These are phyloP conservation scores for Stigmatopora argus DNA, from an alignment of 2,113 vertebrate genomes.

Conservation along the genomic window DNA sequence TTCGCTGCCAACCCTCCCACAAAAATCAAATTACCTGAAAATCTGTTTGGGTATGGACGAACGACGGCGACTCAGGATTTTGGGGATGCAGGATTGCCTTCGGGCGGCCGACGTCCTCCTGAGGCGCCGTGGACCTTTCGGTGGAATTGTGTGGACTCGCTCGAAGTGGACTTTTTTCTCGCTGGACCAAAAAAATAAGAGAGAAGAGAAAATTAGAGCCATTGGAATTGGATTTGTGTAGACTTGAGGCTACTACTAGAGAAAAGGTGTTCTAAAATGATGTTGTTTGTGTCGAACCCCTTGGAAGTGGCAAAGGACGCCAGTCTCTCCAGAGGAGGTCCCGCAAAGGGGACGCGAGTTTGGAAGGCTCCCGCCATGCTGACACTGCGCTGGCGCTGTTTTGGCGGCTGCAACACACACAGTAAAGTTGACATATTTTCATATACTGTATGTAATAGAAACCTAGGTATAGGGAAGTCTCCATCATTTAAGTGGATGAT, in stretches of 20 bases:
- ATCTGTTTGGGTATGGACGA: constrained; percentile 81
- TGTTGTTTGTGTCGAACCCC: constrained; percentile 69
- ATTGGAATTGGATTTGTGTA: constrained; percentile 19
- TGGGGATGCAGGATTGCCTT: constrained; percentile 71
- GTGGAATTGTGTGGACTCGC: constrained; percentile 86
- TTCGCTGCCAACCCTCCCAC: too few relatives aligned
- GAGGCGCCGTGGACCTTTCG: constrained; percentile 74
- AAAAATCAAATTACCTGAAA: constrained; percentile 74
- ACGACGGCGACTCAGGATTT: constrained; percentile 59
- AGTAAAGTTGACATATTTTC: too few relatives aligned
- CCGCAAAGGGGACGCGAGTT: constrained; percentile 66
- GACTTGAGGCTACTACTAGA: neutral
- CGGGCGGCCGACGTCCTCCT: constrained; percentile 68
- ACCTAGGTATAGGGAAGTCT: too few relatives aligned
- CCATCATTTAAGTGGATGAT: constrained; percentile 29
- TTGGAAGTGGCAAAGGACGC: constrained; percentile 89
- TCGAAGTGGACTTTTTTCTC: constrained; percentile 87
- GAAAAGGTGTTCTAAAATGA: constrained; percentile 9
- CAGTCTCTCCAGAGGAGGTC: constrained; percentile 74
- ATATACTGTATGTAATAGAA: too few relatives aligned
- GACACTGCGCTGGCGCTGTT: constrained; percentile 78
- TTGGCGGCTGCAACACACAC: constrained; percentile 45
- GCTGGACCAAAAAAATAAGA: constrained; percentile 30
- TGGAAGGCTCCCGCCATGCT: constrained; percentile 80
- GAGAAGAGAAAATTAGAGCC: neutral